Conservation (phyloP, 2,113 vertebrate species). For the Entelurus aequoreus region DNA sequence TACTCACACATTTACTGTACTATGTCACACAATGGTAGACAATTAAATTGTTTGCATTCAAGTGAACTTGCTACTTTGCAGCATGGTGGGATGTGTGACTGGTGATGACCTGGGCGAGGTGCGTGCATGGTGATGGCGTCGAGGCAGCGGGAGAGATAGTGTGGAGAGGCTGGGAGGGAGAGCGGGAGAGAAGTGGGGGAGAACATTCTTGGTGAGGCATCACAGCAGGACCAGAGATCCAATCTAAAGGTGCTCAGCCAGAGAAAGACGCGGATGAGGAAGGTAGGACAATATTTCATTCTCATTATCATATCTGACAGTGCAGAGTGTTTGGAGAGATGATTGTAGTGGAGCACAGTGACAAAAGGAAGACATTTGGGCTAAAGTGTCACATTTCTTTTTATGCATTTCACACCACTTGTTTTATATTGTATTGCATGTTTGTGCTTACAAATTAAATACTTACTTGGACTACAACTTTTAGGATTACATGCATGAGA, state of each 20-base stretch:
- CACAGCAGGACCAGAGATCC: conserved; percentile 65
- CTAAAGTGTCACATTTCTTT: neutral
- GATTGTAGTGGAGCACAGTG: conserved; percentile 12
- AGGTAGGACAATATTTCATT: conserved; percentile 56
- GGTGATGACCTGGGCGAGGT: conserved; percentile 22
- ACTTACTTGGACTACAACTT: too few relatives aligned
- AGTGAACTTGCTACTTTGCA: conserved; percentile 5
- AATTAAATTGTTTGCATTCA: neutral
- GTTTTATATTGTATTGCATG: neutral
- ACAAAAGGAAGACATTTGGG: neutral
- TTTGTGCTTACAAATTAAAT: neutral
- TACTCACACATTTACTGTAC: too few relatives aligned
- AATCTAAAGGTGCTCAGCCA: conserved; percentile 59
- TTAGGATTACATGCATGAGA: neutral
- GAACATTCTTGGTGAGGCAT: conserved; percentile 60
- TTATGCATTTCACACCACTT: conserved; percentile 33
- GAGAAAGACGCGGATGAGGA: conserved; percentile 65
- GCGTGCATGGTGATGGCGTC: conserved; percentile 22
- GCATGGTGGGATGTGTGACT: conserved; percentile 15
- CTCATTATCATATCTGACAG: conserved; percentile 8
- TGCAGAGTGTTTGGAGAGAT: neutral
- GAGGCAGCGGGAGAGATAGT: conserved; percentile 22
- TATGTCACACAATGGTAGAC: too few relatives aligned
- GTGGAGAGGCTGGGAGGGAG: conserved; percentile 24
- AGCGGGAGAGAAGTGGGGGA: conserved; percentile 26